A percentile compares a stretch with the other conserved stretches of the same genome.
Conservation (phyloP, 1,140 invertebrate genomes). For the Proales similis region DNA sequence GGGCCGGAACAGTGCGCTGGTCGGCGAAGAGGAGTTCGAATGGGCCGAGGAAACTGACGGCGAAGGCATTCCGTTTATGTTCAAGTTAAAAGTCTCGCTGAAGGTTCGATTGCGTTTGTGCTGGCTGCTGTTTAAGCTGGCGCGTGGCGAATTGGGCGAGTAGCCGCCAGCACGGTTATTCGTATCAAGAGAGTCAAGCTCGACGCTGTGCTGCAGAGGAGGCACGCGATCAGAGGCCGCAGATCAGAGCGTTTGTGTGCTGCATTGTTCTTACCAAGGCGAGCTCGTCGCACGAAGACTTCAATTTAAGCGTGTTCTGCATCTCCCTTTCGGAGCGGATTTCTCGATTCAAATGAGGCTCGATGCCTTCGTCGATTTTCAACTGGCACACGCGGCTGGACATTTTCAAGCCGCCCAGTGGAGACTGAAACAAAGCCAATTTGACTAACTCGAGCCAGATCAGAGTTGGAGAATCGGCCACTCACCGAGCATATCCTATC, state of each 20-base stretch:
- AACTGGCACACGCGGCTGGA: conserved; percentile 30
- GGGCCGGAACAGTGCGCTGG: neutral
- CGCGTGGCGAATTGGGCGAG: conserved; percentile 14
- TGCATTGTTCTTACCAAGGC: conserved; percentile 22
- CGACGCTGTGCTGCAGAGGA: too few relatives aligned
- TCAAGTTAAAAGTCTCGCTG: conserved; percentile 21
- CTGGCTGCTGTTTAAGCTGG: too few relatives aligned
- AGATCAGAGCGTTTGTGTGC: too few relatives aligned
- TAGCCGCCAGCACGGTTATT: too few relatives aligned
- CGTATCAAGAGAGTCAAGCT: too few relatives aligned
- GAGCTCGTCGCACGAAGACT: conserved; percentile 26
- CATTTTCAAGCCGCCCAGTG: conserved; percentile 32
- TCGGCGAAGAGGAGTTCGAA: conserved; percentile 34
- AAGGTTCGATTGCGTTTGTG: conserved; percentile 35
- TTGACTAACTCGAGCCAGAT: neutral
- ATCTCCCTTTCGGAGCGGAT: conserved; percentile 33
- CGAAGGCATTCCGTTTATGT: conserved; percentile 23
- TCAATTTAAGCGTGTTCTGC: conserved; percentile 22
- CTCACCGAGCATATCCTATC: too few relatives aligned
- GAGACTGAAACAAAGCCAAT: conserved; percentile 20
- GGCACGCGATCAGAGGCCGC: too few relatives aligned
- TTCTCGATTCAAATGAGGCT: conserved; percentile 28
- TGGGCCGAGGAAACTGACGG: conserved; percentile 13
- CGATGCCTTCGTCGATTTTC: conserved; percentile 36
- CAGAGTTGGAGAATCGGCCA: neutral